Conservation (phyloP, 2,113 vertebrate genomes). For the Prochilodus magdalenae region DNA sequence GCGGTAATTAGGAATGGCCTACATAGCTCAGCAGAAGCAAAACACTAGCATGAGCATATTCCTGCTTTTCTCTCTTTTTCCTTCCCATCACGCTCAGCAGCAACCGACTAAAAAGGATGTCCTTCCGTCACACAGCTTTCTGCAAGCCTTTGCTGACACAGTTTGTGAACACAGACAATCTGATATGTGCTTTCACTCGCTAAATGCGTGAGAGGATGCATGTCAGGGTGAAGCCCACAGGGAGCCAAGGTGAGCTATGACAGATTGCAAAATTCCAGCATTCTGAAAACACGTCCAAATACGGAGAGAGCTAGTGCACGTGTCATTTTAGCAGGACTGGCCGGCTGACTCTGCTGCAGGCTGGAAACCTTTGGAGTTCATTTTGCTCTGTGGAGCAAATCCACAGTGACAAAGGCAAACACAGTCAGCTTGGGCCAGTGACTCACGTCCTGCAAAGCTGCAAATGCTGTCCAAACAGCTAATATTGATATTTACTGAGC, state of each 20-base stretch:
- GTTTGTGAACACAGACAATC: neutral
- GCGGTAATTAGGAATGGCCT: conserved; percentile 69
- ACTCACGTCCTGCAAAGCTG: neutral
- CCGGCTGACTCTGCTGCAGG: neutral
- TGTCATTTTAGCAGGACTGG: neutral
- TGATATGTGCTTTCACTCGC: too few relatives aligned
- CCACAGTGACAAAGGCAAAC: conserved; percentile 6
- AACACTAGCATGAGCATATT: conserved; percentile 41
- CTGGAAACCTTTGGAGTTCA: neutral
- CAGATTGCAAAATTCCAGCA: neutral
- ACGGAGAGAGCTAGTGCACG: neutral
- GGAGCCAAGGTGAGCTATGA: neutral
- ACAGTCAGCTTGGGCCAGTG: neutral
- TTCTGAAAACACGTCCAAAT: neutral
- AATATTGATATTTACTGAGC: conserved; percentile 29
- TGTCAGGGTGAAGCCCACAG: neutral
- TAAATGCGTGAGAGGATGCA: neutral
- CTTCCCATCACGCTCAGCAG: neutral
- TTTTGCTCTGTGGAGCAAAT: neutral
- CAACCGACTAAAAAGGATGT: neutral
- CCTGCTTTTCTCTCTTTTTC: conserved; percentile 27
- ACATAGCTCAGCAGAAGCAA: conserved; percentile 56
- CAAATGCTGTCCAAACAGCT: conserved; percentile 10
- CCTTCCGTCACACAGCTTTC: neutral
- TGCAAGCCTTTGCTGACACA: neutral